Conservation (phyloP, 1,140 invertebrate genomes). For the Oreohelix idahoensis region DNA sequence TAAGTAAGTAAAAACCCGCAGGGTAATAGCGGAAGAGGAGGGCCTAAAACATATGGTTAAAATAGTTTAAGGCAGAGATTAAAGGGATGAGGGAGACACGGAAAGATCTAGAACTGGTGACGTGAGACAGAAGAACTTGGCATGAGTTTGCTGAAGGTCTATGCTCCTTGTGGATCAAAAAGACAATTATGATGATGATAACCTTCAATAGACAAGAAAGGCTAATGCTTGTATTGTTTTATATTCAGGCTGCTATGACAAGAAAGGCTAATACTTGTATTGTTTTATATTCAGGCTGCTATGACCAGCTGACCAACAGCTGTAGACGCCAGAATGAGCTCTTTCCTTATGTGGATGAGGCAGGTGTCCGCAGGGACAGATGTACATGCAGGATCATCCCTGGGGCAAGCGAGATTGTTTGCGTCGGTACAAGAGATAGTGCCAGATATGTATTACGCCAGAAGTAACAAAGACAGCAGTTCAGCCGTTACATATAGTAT, state of each 20-base stretch:
- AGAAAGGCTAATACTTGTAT: background rate
- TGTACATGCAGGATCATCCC: slow-evolving; percentile 15
- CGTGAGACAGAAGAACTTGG: too few relatives aligned
- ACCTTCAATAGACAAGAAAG: background rate
- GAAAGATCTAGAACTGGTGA: too few relatives aligned
- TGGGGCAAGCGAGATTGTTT: background rate
- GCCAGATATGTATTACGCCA: background rate
- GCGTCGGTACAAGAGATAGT: background rate
- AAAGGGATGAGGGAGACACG: too few relatives aligned
- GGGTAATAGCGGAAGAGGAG: too few relatives aligned
- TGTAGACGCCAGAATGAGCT: background rate
- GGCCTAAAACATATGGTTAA: too few relatives aligned
- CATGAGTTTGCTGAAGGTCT: too few relatives aligned
- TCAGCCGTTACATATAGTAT: too few relatives aligned
- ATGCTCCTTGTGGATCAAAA: too few relatives aligned
- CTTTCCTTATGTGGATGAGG: background rate
- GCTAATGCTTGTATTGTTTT: background rate
- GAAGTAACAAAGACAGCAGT: background rate
- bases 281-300: background rate
- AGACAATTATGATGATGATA: background rate
- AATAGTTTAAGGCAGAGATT: too few relatives aligned
- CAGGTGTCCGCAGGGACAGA: background rate
- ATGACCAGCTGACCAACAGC: slow-evolving; percentile 1
- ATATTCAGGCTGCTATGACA: background rate
- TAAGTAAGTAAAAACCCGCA: too few relatives aligned